Base-by-base conservation (phyloP, 2,113 vertebrate genomes). In the Polypterus bichir region DNA sequence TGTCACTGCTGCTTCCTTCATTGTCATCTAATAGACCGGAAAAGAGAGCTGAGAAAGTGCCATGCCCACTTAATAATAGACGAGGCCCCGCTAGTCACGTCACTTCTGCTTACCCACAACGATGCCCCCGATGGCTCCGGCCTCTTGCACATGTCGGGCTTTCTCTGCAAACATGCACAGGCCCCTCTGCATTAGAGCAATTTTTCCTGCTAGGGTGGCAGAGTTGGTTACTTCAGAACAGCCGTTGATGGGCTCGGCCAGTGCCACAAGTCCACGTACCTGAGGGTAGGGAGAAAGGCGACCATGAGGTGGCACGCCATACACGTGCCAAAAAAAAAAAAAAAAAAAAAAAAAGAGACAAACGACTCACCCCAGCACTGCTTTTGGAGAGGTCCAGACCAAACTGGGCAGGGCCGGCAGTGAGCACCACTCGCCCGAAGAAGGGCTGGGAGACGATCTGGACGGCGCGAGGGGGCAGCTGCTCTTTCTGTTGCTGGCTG, bases 161-260 rank as follows among this genome's bases (percentile, higher is more conserved):
- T 98, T 98, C 75, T 98, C 96, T 11, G 96, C 96, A 74, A 98
- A 98, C 96, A 98, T 98, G 67, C 96, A 98, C 79, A 97, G 94
- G 52, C 96, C 96, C 71, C 96, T 85, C 63, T 98, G 92, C 68
- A 98, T 88, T 70, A 98, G 66, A 56, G 94, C 94, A 59, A 98
- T 96, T 74, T 90, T 92, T 27, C 94, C 94, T 73, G 82, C 86
- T 63, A 98, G 82, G 8, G 86, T 83, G 66, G 91, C 92, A 0
- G 80, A 81, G 60, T 98, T 98, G 60, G 81, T 90, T 71, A 98
- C 85, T 75, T 94, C 92, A 6, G 83, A 76, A 64, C 96, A 98
- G 71, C 94, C 96, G 48, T 88, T 92, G 81, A 95, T 98, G 5
- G 96, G 96, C 70, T 98, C 93, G 58, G 91, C 89, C 70, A 90